Evolutionary conservation across 1,140 invertebrate genomes (phyloP).

Genomic region (Scylla paramamosain): DNA sequence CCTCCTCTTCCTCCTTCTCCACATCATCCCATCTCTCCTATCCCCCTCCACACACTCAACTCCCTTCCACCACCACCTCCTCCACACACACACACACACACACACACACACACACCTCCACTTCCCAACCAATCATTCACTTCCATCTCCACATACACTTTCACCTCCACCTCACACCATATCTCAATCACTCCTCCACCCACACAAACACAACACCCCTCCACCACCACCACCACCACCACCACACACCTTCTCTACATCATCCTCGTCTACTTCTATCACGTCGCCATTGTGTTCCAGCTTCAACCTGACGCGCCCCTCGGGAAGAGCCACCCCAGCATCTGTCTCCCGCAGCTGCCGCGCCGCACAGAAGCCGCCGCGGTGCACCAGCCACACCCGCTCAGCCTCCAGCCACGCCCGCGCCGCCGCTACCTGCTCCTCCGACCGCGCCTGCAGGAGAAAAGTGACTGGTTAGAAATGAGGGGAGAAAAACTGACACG

Average conservation of each 20-base stretch:
- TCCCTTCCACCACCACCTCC: not conserved
- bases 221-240: not conserved
- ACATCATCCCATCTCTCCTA: too few relatives aligned
- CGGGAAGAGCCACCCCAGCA: conserved; percentile 80
- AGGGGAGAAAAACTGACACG: not conserved
- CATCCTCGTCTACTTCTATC: conserved; percentile 94
- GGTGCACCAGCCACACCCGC: conserved; percentile 93
- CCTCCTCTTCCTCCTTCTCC: too few relatives aligned
- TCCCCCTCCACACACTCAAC: too few relatives aligned
- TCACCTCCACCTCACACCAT: too few relatives aligned
- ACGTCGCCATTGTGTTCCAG: conserved; percentile 89
- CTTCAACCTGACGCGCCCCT: conserved; percentile 88
- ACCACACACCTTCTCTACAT: conserved; percentile 89
- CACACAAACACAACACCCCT: too few relatives aligned
- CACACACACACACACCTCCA: conserved; percentile 87
- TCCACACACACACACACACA: not conserved
- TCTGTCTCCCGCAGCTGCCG: conserved; percentile 81
- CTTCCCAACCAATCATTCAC: conserved; percentile 83
- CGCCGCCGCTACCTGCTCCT: conserved; percentile 89
- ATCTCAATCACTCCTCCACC: too few relatives aligned
- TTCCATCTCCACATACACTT: conserved; percentile 85
- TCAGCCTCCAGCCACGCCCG: conserved; percentile 90
- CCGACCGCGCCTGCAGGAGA: conserved; percentile 82
- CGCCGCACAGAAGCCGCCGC: conserved; percentile 92
- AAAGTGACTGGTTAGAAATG: not conserved